phyloP scores from a whole-genome alignment of 2,113 vertebrate genomes.

The Protobothrops mucrosquamatus region DNA sequence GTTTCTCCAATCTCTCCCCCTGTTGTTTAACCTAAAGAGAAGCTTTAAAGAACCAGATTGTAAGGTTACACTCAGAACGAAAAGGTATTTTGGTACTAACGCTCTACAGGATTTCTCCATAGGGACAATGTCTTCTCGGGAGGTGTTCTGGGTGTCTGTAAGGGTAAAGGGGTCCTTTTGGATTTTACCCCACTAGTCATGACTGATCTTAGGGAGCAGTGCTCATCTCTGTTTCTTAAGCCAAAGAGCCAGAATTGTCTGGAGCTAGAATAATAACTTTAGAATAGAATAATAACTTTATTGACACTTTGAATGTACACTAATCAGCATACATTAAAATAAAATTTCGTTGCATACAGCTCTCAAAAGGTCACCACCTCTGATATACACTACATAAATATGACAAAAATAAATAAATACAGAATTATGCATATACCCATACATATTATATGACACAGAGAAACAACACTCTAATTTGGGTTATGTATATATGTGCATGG shows the following conservation, averaged over 20 bases:
- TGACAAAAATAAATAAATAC: too few relatives aligned
- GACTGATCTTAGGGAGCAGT: neutral
- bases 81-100: neutral
- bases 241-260: neutral
- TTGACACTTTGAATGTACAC: too few relatives aligned
- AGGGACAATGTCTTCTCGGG: neutral
- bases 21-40: neutral
- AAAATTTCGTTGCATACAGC: too few relatives aligned
- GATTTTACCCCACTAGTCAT: neutral
- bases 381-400: too few relatives aligned
- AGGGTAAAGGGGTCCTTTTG: neutral
- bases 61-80: constrained; percentile 8
- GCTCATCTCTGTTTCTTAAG: neutral
- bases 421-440: too few relatives aligned
- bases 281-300: too few relatives aligned
- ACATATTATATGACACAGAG: too few relatives aligned
- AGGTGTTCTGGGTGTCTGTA: neutral
- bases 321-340: too few relatives aligned
- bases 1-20: neutral
- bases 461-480: too few relatives aligned
- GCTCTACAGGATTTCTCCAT: neutral
- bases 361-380: too few relatives aligned
- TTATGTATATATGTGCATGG: too few relatives aligned
- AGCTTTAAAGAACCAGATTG: neutral
- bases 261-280: neutral